Evolutionary conservation across 2,113 vertebrate genomes (phyloP).

Genomic region (Hippocampus abdominalis): DNA sequence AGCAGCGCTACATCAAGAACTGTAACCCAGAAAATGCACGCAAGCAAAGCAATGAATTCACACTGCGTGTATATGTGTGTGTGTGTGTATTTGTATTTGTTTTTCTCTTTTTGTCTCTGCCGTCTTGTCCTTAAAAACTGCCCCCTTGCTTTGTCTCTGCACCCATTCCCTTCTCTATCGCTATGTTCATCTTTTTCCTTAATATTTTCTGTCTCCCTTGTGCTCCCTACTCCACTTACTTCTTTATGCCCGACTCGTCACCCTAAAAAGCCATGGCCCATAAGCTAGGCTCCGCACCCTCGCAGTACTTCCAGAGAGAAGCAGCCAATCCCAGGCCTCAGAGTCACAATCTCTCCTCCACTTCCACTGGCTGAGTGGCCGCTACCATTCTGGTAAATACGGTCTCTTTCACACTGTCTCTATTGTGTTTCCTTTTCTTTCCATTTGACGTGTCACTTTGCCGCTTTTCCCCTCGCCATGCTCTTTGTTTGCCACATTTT

Average conservation of each 20-base stretch:
- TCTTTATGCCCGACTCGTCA: conserved; percentile 26
- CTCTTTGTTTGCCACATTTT: conserved; percentile 17
- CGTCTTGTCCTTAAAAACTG: conserved; percentile 45
- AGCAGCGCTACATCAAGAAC: not conserved
- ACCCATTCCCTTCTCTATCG: conserved; percentile 37
- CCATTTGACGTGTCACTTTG: conserved; percentile 6
- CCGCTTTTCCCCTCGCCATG: conserved; percentile 18
- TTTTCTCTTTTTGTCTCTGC: conserved; percentile 23
- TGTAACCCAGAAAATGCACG: not conserved
- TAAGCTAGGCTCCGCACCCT: conserved; percentile 70
- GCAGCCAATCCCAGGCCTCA: conserved; percentile 68
- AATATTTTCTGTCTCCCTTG: conserved; percentile 47
- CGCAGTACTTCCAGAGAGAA: conserved; percentile 78
- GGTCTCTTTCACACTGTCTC: conserved; percentile 58
- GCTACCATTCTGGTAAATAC: conserved; percentile 71
- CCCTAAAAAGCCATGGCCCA: conserved; percentile 60
- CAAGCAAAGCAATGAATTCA: conserved; percentile 6
- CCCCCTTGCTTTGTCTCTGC: conserved; percentile 35
- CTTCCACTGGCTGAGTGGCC: conserved; percentile 72
- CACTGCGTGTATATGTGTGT: conserved; percentile 12
- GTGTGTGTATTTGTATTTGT: not conserved
- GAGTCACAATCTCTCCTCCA: conserved; percentile 69
- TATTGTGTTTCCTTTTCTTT: conserved; percentile 22
- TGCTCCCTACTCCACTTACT: conserved; percentile 47
- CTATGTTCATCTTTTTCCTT: conserved; percentile 49